A percentile compares a stretch with the other conserved stretches of the same genome.
phyloP scores from a whole-genome alignment of 2,888 invertebrate genomes.

The Cerceris rybyensis region DNA sequence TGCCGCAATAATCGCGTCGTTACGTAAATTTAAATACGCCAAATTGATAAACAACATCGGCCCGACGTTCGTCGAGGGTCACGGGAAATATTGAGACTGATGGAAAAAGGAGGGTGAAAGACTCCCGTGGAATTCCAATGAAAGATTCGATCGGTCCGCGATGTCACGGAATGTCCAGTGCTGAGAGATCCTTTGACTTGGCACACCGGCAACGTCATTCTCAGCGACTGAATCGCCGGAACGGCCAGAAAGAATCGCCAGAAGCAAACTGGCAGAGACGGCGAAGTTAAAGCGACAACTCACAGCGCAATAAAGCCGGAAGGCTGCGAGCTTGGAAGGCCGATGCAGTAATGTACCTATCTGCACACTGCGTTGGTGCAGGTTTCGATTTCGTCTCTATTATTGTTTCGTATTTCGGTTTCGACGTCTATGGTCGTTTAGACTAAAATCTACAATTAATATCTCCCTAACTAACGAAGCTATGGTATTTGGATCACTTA shows the following conservation, averaged over 20 bases:
- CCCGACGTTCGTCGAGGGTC: not conserved
- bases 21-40: not conserved
- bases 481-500: too few relatives aligned
- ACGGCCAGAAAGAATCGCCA: too few relatives aligned
- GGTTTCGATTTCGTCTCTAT: conserved; percentile 45
- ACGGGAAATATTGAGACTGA: not conserved
- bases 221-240: not conserved
- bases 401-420: conserved; percentile 13
- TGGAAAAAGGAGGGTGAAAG: not conserved
- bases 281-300: conserved; percentile 34
- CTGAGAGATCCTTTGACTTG: conserved; percentile 47
- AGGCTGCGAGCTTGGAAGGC: conserved; percentile 70
- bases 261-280: not conserved
- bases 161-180: conserved; percentile 39
- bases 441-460: too few relatives aligned
- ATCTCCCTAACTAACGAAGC: too few relatives aligned
- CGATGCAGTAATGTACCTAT: conserved; percentile 64
- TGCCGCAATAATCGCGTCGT: too few relatives aligned
- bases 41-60: not conserved
- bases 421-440: conserved; percentile 12
- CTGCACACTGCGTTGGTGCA: conserved; percentile 57
- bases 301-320: conserved; percentile 72
- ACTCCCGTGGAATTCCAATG: conserved; percentile 17
- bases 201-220: conserved; percentile 20
- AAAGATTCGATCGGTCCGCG: conserved; percentile 16